These are phyloP conservation scores for Rhea pennata DNA, from an alignment of 2,113 vertebrate species.

Conservation along the genomic window DNA sequence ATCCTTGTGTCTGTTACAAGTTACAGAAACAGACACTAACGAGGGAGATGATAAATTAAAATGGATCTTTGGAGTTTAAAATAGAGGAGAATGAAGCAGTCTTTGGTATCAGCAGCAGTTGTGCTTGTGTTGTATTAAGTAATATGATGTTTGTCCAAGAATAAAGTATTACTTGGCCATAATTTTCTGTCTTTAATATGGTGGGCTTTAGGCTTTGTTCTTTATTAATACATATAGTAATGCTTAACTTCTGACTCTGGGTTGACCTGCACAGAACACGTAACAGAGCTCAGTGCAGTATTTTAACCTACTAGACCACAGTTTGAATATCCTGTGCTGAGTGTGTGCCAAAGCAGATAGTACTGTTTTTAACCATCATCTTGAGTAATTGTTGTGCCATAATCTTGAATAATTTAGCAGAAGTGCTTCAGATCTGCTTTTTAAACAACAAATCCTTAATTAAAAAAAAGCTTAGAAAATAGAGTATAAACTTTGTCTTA, in stretches of 20 bases:
- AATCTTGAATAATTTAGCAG: neutral
- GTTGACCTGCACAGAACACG: neutral
- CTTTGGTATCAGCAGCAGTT: neutral
- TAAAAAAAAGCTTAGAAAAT: neutral
- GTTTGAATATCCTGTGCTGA: neutral
- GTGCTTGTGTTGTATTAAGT: neutral
- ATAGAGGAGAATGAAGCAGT: neutral
- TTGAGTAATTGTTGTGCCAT: neutral
- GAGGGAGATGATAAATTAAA: neutral
- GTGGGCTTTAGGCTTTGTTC: neutral
- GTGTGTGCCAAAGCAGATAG: neutral
- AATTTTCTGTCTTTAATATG: neutral
- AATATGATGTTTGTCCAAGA: neutral
- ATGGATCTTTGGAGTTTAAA: neutral
- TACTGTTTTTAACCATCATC: neutral
- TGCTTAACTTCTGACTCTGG: neutral
- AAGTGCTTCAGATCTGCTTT: neutral
- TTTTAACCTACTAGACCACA: neutral
- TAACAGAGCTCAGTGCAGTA: neutral
- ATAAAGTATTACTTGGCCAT: neutral
- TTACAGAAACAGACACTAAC: neutral
- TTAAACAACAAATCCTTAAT: neutral
- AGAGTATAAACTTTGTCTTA: neutral
- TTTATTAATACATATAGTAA: neutral
- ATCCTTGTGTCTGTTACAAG: neutral